Base-by-base conservation (phyloP, 2,113 vertebrate genomes). In the Pelodiscus sinensis region DNA sequence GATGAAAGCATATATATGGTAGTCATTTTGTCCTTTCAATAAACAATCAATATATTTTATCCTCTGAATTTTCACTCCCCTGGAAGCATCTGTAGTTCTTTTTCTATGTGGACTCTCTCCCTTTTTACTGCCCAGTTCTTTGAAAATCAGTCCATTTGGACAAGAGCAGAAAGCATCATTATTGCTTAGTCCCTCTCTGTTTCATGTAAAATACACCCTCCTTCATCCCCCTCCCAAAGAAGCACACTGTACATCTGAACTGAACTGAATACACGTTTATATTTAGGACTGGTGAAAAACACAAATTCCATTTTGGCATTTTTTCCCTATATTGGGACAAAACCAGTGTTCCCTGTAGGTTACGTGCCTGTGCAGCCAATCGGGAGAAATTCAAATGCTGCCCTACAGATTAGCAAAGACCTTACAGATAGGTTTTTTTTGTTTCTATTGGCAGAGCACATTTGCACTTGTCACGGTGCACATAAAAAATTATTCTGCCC, bases 161-260 rank as follows among this genome's bases (percentile, higher is more conserved):
- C 38, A 78, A 92, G 85, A 95, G 68, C 60, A 62, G 88, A 84
- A 94, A 89, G 79, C 54, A 54, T 27, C 93, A 82, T 84, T 93
- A 79, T 83, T 90, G 57, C 25, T 50, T 68, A 77, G n/a, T 68
- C 54, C 77, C 54, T 82, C 87, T 96, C 84, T 81, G 58, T 44
- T 44, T 91, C 89, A 93, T 90, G 84, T 85, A 0, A 86, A 91
- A 82, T 84, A 88, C 88, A 86, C 88, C 90, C 81, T 79, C 91
- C 54, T 73, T 89, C 93, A 77, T 71, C n/a, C 68, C n/a, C 24
- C 13, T 44, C 7, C 27, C 13, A 2, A 29, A 62, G 29, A 71
- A 4, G 3, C n/a, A 35, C 4, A n/a, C n/a, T 71, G 8, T 35
- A 71, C 18, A 71, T 71, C n/a, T 71, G 9, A 35, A 71, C 35